Conservation (phyloP, 2,113 vertebrate species). For the Poecilia latipinna region DNA sequence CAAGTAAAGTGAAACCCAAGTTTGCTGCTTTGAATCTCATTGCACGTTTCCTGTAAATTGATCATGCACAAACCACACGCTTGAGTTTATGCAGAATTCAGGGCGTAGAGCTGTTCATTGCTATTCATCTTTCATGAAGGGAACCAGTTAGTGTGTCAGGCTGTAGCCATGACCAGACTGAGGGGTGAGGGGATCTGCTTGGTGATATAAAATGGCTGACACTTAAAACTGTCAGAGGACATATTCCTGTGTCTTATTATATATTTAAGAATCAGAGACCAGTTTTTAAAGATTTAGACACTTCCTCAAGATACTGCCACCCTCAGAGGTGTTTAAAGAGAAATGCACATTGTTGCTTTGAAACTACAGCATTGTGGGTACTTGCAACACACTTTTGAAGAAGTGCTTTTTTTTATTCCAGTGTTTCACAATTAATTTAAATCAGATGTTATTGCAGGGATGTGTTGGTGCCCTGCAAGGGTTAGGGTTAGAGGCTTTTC, state of each 20-base stretch:
- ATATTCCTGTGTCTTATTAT: conserved; percentile 30
- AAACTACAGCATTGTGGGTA: conserved; percentile 14
- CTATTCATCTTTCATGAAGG: conserved; percentile 58
- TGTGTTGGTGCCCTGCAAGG: too few relatives aligned
- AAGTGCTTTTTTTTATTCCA: not conserved
- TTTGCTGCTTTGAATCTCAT: conserved; percentile 54
- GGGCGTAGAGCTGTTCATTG: conserved; percentile 45
- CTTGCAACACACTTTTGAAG: not conserved
- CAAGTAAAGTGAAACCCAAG: conserved; percentile 63
- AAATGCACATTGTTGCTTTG: conserved; percentile 5
- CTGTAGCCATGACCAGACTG: conserved; percentile 63
- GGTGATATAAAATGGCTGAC: conserved; percentile 79
- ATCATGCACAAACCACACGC: conserved; percentile 52
- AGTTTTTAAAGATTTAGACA: too few relatives aligned
- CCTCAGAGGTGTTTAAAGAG: not conserved
- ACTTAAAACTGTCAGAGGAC: conserved; percentile 73
- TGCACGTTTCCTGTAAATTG: conserved; percentile 68
- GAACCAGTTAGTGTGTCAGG: conserved; percentile 46
- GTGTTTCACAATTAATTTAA: not conserved
- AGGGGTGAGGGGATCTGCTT: conserved; percentile 62
- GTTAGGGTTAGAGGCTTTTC: not conserved
- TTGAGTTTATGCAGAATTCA: conserved; percentile 26
- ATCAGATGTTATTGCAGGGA: not conserved
- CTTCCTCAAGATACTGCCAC: not conserved
- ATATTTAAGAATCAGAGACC: not conserved